A percentile compares a stretch with the other conserved stretches of the same genome.
These are phyloP conservation scores for Oenanthe oenanthe DNA, from an alignment of 2,113 vertebrate genomes.

Conservation along the genomic window DNA sequence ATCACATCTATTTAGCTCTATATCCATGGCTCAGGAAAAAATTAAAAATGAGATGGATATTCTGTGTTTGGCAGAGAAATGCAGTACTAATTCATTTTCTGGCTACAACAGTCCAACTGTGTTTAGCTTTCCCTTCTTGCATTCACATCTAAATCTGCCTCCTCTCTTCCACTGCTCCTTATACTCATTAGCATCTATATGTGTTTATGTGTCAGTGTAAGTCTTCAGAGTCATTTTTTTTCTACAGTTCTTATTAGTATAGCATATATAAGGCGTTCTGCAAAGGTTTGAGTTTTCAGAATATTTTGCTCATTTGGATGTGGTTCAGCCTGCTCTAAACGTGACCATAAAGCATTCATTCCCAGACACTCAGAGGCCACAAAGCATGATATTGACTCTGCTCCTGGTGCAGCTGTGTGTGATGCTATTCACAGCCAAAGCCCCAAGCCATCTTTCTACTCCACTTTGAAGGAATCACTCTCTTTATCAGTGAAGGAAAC, in stretches of 20 bases:
- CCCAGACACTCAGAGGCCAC: background rate
- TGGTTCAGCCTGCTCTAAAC: background rate
- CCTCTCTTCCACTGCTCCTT: background rate
- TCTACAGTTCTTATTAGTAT: background rate
- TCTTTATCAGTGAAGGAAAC: conserved; percentile 65
- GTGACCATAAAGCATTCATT: background rate
- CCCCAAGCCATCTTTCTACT: background rate
- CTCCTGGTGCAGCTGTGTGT: background rate
- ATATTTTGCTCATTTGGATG: background rate
- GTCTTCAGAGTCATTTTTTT: conserved; percentile 7
- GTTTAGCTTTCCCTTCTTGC: conserved; percentile 16
- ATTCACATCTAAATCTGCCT: conserved; percentile 3
- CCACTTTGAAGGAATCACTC: conserved; percentile 6
- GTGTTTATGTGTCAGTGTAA: background rate
- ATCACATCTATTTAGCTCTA: conserved; percentile 25
- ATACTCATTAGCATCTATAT: background rate
- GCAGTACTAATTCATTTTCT: conserved; percentile 32
- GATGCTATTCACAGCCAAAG: background rate
- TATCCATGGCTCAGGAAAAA: conserved; percentile 25
- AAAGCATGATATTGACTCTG: background rate
- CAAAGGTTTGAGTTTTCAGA: background rate
- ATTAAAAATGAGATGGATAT: conserved; percentile 32
- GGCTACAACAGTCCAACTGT: background rate
- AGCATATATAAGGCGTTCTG: background rate
- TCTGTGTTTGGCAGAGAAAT: conserved; percentile 25